Base-by-base conservation (phyloP, 2,113 vertebrate genomes). In the Tragelaphus strepsiceros region DNA sequence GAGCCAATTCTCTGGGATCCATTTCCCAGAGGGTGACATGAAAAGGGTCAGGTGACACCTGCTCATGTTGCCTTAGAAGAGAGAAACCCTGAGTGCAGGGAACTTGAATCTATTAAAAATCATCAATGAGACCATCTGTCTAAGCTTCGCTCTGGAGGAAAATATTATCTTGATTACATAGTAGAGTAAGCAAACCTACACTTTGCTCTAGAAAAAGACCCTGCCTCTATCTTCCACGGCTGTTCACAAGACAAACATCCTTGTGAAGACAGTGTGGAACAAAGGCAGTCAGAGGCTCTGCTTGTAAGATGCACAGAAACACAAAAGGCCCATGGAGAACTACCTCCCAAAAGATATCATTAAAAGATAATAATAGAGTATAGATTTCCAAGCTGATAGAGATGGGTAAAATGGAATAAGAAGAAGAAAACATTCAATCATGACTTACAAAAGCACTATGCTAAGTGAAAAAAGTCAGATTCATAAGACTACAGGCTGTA, bases 11-110 rank as follows among this genome's bases (percentile, higher is more conserved):
- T 94, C 90, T 90, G 91, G 71, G 59, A 86, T 71, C 94, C 81
- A 54, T 30, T 90, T 46, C 80, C 80, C 71, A 71, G 16, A 71
- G 71, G 67, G 59, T 61, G 90, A 90, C 94, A 74, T 2, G 28
- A 81, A 85, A 39, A 95, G 43, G 58, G 67, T 85, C 80, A 81
- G 84, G 89, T 95, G 96, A 92, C 35, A 95, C 46, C 56, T 49
- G n/a, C 77, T 77, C 35, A 21, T 16, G 35, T 77, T 95, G 58
- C 26, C 16, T 78, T 51, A 59, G 51, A 53, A 64, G 58, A 58
- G 51, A 88, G 86, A 96, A 81, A 71, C 67, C 67, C 28, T 28
- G 58, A 62, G 46, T n/a, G 71, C 26, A 5, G 28, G 80, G 39
- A 90, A 85, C 67, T n/a, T 16, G 43, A 93, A 80, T 80, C 64